Conservation (phyloP, 1,140 invertebrate genomes). For the Conus ventricosus region DNA sequence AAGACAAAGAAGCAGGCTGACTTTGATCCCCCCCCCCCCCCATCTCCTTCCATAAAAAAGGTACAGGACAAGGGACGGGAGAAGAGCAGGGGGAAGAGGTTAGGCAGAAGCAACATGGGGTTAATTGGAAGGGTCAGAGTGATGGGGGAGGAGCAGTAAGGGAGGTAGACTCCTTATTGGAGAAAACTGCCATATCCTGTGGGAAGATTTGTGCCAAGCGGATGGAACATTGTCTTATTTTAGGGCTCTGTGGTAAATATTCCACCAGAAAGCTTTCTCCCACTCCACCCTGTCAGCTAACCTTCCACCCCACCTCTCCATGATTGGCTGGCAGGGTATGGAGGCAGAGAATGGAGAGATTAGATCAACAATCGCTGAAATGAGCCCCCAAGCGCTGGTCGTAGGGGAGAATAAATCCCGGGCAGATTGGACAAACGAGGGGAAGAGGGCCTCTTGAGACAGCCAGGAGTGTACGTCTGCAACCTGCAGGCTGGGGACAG, state of each 20-base stretch:
- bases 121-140: no score
- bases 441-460: neutral
- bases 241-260: neutral
- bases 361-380: constrained; percentile 26
- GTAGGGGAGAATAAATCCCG: neutral
- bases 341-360: constrained; percentile 10
- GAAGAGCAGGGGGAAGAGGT: no score
- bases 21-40: neutral
- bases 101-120: no score
- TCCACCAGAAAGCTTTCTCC: no score
- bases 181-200: neutral
- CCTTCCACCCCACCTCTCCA: no score
- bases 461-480: neutral
- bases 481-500: no score
- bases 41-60: neutral
- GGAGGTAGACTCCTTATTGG: no score
- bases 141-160: no score
- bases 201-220: neutral
- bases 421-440: neutral
- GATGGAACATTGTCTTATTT: neutral
- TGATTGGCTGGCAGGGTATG: neutral
- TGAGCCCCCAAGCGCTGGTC: neutral
- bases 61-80: no score
- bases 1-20: neutral
- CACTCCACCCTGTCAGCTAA: no score